Base-by-base conservation (phyloP, 1,140 invertebrate species). In the Leptinotarsa lineolata region DNA sequence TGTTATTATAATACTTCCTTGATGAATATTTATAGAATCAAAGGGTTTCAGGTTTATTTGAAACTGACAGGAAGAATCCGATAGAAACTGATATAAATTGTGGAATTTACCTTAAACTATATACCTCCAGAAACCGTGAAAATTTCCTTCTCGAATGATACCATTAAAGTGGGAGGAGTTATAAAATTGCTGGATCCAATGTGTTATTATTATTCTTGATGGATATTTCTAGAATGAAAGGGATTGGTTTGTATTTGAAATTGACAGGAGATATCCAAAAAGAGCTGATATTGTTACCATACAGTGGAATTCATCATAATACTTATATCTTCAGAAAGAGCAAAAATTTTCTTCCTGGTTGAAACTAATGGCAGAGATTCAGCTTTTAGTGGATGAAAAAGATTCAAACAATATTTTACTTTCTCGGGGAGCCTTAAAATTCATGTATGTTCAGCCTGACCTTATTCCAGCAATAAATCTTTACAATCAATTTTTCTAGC, bases 401-500 rank as follows among this genome's bases (percentile, higher is more conserved):
- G 86, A 88, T 78, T 73, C 80, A 22, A 73, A 83, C 24, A 89
- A 86, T 86, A 82, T 80, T 60, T 80, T 85, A 39, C 82, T 81
- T 4, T 74, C 79, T 12, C 72, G 65, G 15, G 84, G 87, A 15
- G 85, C 92, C 2, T 88, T 94, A 16, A 92, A 96, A 85, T 97
- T 92, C 85, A 93, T 92, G 74, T 97, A 96, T 83, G 90, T 97
- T 2, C 88, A 92, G 44, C 93, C 95, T 11, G 91, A 96, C 80
- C 94, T 96, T 82, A 93, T 97, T 74, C 91, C 94, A 2, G 92
- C 93, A 0, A 90, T 97, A 45, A 90, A 89, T 66, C 82, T 97
- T 12, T 94, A 93, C 68, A 88, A 91, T 73, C 90, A 92, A 79
- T 93, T 91, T 82, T 97, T 97, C 84, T 97, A 95, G 94, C 92